Base-by-base conservation (phyloP, 2,797 vertebrate species). In the Neoniphon sammara region DNA sequence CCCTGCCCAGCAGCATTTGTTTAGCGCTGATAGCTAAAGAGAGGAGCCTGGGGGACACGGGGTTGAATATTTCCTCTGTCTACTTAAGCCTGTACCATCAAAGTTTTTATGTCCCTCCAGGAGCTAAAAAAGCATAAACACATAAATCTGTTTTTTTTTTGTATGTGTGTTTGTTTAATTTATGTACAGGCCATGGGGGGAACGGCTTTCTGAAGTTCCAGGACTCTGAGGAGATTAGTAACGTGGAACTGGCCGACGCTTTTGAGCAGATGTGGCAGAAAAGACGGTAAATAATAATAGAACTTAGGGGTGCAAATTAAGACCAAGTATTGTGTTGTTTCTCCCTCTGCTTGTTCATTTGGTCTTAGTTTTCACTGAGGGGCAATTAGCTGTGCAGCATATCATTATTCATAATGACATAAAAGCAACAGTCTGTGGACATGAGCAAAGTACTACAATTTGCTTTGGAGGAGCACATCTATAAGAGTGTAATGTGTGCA, bases 191-290 rank as follows among this genome's bases (percentile, higher is more conserved):
- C 66, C 98, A 99, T 14, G 98, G 97, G 9, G 97, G 98, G 75
- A 98, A 99, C 50, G 98, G 98, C 57, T 99, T 99, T 83, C 92
- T 99, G 80, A 99, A 99, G 93, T 99, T 99, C 92, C 98, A 99
- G 88, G 98, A 99, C 93, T 98, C 97, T 2, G 98, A 99, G 93
- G 98, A 99, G 94, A 99, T 99, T 71, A 99, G 97, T 71, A 99
- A 99, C 42, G 96, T 99, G 86, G 97, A 99, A 73, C 94, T 99
- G 83, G 98, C 96, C 0, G 98, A 99, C 78, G 98, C 98, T 6
- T 99, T 99, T 87, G 96, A 99, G 88, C 98, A 99, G 90, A 99
- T 99, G 98, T 99, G 98, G 97, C 97, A 99, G 91, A 99, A 99
- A 88, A 95, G 97, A 89, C 95, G 98, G 98, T 97, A 91, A 81